Evolutionary conservation across 2,888 invertebrate species (phyloP).

Genomic region (Ennomos erosarius): DNA sequence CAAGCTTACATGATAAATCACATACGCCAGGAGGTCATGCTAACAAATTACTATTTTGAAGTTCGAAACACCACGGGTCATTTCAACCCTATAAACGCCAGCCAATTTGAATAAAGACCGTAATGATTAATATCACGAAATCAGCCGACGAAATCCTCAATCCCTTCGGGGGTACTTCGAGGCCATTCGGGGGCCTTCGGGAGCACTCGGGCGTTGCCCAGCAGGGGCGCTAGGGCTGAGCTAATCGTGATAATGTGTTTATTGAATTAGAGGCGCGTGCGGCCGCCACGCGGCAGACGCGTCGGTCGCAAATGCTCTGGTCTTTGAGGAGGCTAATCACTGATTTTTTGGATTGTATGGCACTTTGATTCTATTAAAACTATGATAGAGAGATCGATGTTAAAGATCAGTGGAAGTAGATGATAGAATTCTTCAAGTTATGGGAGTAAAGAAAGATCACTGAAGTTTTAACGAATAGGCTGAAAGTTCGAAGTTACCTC

Average conservation of each 20-base stretch:
- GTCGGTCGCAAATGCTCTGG: slow-evolving; percentile 39
- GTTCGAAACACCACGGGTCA: slow-evolving; percentile 35
- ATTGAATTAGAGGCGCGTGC: slow-evolving; percentile 84
- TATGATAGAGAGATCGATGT: slow-evolving; percentile 5
- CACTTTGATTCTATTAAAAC: slow-evolving; percentile 35
- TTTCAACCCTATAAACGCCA: slow-evolving; percentile 40
- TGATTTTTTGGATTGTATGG: slow-evolving; percentile 39
- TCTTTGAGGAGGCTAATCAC: slow-evolving; percentile 48
- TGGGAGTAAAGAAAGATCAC: too few relatives aligned
- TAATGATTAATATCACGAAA: slow-evolving; percentile 73
- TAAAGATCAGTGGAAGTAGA: too few relatives aligned
- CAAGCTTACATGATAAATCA: background rate
- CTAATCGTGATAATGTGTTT: slow-evolving; percentile 85
- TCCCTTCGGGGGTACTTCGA: slow-evolving; percentile 40
- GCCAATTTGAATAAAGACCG: slow-evolving; percentile 70
- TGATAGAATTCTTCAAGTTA: too few relatives aligned
- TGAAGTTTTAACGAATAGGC: too few relatives aligned
- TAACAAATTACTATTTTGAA: slow-evolving; percentile 17
- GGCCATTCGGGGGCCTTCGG: slow-evolving; percentile 53
- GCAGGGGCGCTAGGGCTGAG: slow-evolving; percentile 63
- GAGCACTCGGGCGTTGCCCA: slow-evolving; percentile 56
- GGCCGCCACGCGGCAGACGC: slow-evolving; percentile 65
- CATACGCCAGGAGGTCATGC: slow-evolving; percentile 15
- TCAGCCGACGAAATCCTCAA: slow-evolving; percentile 71
- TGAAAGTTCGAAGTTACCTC: too few relatives aligned